These are phyloP conservation scores for Muntiacus muntjak DNA, from an alignment of 2,113 vertebrate genomes.

Conservation along the genomic window DNA sequence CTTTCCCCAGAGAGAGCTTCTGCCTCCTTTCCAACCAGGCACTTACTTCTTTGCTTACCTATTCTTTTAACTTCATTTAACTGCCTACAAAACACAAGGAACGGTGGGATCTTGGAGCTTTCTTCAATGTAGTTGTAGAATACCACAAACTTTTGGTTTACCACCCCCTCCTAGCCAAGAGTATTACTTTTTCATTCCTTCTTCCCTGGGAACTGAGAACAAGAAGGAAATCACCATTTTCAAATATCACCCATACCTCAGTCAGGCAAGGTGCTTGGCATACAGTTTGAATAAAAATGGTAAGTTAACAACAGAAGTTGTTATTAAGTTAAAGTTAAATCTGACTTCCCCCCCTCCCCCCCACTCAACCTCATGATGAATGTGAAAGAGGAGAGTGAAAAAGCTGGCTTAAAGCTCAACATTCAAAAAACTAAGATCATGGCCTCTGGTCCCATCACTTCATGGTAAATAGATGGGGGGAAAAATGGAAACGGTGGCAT, in stretches of 20 bases:
- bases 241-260: background rate
- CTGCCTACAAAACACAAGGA: background rate
- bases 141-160: accelerated
- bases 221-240: background rate
- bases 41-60: no score
- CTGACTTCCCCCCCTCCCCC: no score
- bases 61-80: background rate
- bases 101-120: background rate
- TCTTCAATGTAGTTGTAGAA: background rate
- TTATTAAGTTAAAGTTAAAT: background rate
- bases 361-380: background rate
- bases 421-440: no score
- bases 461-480: no score
- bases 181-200: background rate
- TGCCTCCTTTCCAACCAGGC: background rate
- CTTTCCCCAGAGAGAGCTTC: no score
- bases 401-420: no score
- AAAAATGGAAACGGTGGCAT: no score
- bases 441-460: no score
- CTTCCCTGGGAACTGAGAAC: background rate
- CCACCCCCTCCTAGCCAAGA: background rate
- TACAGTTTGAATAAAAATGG: no score
- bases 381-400: no score
- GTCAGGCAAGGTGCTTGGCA: background rate
- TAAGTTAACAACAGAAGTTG: background rate